These are phyloP conservation scores for Tenrec ecaudatus DNA, from an alignment of 2,113 vertebrate species.

Conservation along the genomic window DNA sequence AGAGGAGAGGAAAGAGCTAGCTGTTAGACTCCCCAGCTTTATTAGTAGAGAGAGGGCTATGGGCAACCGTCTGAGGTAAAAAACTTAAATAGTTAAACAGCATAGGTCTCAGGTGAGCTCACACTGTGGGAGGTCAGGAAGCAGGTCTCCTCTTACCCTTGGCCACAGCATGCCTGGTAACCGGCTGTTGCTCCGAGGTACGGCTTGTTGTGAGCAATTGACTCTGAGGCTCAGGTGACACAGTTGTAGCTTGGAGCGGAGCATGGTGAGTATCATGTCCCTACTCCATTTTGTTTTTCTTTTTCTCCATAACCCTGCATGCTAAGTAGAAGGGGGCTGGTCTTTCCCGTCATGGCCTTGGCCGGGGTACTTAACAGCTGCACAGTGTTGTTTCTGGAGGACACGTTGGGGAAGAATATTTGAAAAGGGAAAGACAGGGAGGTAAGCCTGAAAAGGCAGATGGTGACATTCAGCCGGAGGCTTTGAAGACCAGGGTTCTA, in stretches of 20 bases:
- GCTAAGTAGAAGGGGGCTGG: not conserved
- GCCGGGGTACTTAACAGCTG: not conserved
- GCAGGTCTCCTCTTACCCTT: conserved; percentile 63
- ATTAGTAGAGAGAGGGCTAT: not conserved
- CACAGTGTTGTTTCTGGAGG: not conserved
- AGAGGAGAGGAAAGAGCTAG: not conserved
- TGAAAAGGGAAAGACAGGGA: not conserved
- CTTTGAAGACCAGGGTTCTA: not conserved
- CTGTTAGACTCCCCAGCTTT: not conserved
- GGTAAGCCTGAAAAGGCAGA: not conserved
- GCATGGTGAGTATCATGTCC: conserved; percentile 76
- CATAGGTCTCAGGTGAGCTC: conserved; percentile 4
- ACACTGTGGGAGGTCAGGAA: not conserved
- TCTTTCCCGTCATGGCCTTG: not conserved
- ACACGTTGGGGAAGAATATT: not conserved
- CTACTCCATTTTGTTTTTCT: not conserved
- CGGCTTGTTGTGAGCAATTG: not conserved
- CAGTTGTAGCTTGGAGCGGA: not conserved
- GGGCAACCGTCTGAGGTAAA: not conserved
- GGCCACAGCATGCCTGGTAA: conserved; percentile 77
- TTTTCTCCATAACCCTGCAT: not conserved
- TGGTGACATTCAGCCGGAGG: not conserved
- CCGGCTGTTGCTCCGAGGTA: conserved; percentile 66
- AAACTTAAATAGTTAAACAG: conserved; percentile 68
- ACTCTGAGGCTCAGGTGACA: not conserved